These are phyloP conservation scores for Clinocottus analis DNA, from an alignment of 2,113 vertebrate genomes.

Conservation along the genomic window DNA sequence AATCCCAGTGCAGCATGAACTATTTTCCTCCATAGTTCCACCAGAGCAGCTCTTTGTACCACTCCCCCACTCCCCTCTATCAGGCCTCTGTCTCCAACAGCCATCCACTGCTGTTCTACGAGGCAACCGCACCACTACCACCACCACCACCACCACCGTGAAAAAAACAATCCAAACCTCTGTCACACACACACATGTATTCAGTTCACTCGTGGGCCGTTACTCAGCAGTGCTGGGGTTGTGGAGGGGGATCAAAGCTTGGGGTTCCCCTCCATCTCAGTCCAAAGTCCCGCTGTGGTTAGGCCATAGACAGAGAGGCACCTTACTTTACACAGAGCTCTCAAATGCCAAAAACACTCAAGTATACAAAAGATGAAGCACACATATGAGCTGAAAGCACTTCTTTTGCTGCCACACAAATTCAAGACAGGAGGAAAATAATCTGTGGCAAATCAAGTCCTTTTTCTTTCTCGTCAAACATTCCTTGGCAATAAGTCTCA, in stretches of 20 bases:
- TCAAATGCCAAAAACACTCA: constrained; percentile 69
- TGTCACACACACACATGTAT: constrained; percentile 50
- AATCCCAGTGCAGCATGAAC: constrained; percentile 84
- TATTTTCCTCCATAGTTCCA: constrained; percentile 80
- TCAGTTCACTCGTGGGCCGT: constrained; percentile 69
- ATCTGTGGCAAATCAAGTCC: constrained; percentile 48
- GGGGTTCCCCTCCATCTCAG: constrained; percentile 78
- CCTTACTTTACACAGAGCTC: constrained; percentile 76
- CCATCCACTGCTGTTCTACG: constrained; percentile 63
- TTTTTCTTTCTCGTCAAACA: constrained; percentile 55
- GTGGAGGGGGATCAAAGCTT: constrained; percentile 75
- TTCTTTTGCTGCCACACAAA: constrained; percentile 44
- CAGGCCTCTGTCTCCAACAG: constrained; percentile 72
- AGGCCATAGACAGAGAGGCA: constrained; percentile 80
- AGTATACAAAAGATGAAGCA: constrained; percentile 35
- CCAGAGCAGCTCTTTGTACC: constrained; percentile 80
- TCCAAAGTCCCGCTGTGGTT: constrained; percentile 77
- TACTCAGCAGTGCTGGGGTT: constrained; percentile 71
- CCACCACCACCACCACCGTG: constrained; percentile 46
- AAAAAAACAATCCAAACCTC: constrained; percentile 70
- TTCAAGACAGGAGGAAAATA: constrained; percentile 42
- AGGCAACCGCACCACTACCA: constrained; percentile 59
- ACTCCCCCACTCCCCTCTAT: constrained; percentile 64
- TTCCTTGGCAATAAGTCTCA: constrained; percentile 59
- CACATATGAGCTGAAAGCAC: constrained; percentile 16